Percentiles rank a stretch among this genome's conserved stretches.
Conservation (phyloP, 2,113 vertebrate species). For the Tetrao urogallus region DNA sequence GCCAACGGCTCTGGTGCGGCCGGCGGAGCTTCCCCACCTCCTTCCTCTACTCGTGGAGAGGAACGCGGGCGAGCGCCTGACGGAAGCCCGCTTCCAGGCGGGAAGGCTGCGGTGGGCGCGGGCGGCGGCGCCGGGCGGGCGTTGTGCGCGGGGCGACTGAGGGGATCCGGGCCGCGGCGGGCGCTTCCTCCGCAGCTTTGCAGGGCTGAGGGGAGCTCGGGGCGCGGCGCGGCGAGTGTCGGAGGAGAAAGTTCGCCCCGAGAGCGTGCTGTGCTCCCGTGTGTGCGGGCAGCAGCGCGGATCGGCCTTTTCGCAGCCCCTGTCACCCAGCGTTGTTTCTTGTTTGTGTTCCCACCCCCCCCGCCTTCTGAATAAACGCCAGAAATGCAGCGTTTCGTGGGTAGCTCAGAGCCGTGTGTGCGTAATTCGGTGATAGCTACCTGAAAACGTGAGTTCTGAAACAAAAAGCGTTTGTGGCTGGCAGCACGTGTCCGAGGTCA, state of each 20-base stretch:
- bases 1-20: too few species aligned
- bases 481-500: neutral
- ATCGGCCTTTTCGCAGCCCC: neutral
- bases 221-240: too few species aligned
- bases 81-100: too few species aligned
- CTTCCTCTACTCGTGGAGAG: neutral
- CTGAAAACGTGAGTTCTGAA: neutral
- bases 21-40: too few species aligned
- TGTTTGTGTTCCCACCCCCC: neutral
- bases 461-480: neutral
- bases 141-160: neutral
- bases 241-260: too few species aligned
- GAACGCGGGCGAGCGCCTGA: too few species aligned
- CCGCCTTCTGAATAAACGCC: neutral
- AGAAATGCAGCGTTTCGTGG: fast-evolving
- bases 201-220: too few species aligned
- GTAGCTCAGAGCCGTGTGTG: fast-evolving
- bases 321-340: neutral
- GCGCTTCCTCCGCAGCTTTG: too few species aligned
- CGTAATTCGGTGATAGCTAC: fast-evolving
- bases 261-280: fast-evolving
- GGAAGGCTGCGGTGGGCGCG: too few species aligned
- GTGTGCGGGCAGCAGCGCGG: fast-evolving
- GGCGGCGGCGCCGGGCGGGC: neutral
- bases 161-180: neutral